phyloP scores from a whole-genome alignment of 92 coral and sea anemone species.

The Epizoanthus rinbou region DNA sequence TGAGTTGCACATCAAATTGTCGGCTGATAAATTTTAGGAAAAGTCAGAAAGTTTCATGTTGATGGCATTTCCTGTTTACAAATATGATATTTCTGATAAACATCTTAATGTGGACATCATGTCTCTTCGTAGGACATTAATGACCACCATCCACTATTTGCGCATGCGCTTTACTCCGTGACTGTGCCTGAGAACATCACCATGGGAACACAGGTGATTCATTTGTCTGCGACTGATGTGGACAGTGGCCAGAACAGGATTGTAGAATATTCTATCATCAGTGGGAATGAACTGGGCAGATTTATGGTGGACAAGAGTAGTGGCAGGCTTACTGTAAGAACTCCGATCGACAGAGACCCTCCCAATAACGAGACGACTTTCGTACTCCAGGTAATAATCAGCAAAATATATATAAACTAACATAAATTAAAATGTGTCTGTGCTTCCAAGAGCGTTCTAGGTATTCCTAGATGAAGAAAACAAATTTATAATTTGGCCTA shows the following conservation, averaged over 20 bases:
- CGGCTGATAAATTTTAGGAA: too few species aligned
- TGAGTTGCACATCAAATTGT: too few species aligned
- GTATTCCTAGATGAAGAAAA: too few species aligned
- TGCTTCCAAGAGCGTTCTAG: too few species aligned
- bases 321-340: slow-evolving; percentile 77
- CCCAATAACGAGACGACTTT: slow-evolving; percentile 78
- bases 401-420: too few species aligned
- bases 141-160: slow-evolving; percentile 83
- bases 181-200: slow-evolving; percentile 76
- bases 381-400: slow-evolving; percentile 62
- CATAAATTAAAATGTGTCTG: neutral
- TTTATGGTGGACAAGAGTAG: slow-evolving; percentile 86
- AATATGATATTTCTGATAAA: too few species aligned
- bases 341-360: slow-evolving; percentile 85
- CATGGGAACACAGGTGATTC: slow-evolving; percentile 74
- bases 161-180: slow-evolving; percentile 71
- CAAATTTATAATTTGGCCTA: too few species aligned
- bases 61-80: too few species aligned
- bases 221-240: slow-evolving; percentile 71
- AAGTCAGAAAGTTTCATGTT: too few species aligned
- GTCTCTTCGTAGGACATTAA: slow-evolving; percentile 71
- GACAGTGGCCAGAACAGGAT: slow-evolving; percentile 65
- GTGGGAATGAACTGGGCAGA: slow-evolving; percentile 77
- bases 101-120: neutral
- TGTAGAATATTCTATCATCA: slow-evolving; percentile 75